A percentile compares a stretch with the other conserved stretches of the same genome.
Conservation (phyloP, 1,140 invertebrate species). For the Eriosoma lanigerum region DNA sequence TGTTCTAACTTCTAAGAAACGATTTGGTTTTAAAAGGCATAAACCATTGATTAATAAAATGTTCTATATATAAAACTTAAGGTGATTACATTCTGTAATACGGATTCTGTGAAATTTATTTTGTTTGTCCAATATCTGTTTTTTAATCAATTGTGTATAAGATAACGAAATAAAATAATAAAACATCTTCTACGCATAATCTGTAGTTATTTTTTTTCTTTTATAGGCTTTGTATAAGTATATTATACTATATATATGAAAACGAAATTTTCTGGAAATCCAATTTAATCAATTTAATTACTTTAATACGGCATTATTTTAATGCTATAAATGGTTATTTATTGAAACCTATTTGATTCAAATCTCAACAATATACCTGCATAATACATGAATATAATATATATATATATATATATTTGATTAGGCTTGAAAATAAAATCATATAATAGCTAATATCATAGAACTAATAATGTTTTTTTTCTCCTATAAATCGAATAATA, state of each 20-base stretch:
- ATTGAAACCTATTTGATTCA: background rate
- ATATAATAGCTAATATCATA: no score
- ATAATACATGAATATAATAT: no score
- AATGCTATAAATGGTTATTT: background rate
- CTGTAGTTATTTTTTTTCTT: background rate
- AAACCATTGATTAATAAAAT: background rate
- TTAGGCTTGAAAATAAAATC: no score
- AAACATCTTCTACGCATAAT: background rate
- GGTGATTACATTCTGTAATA: conserved; percentile 9
- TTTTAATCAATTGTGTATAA: conserved; percentile 1
- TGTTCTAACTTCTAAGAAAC: background rate
- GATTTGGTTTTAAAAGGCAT: background rate
- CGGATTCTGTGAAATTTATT: conserved; percentile 1
- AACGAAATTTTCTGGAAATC: background rate
- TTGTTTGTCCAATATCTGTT: background rate
- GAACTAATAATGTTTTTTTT: no score
- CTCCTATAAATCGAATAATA: no score
- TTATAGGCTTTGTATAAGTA: background rate
- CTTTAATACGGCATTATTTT: conserved; percentile 10
- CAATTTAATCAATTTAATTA: background rate
- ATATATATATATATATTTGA: no score
- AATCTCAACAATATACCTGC: no score
- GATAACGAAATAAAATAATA: background rate
- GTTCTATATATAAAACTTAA: conserved; percentile 1
- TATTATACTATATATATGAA: no score